Evolutionary conservation across 2,888 invertebrate genomes (phyloP).

Genomic region (Dynastes maya): DNA sequence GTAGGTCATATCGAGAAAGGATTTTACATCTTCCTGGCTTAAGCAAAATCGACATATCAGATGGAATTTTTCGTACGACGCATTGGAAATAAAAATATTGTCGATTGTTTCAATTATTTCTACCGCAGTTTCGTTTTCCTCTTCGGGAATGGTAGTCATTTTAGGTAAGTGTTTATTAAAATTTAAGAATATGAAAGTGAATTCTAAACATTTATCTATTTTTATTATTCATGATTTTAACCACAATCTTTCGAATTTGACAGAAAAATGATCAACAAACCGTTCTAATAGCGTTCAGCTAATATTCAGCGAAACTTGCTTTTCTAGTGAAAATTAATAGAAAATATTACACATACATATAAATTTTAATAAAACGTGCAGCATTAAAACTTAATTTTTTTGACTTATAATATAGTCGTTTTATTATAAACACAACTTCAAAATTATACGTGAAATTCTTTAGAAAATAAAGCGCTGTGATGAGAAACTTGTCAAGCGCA

Average conservation of each 20-base stretch:
- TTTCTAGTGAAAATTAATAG: background rate
- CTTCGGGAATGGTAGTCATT: too few relatives aligned
- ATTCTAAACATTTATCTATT: too few relatives aligned
- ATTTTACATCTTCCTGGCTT: background rate
- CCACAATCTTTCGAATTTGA: conserved; percentile 5
- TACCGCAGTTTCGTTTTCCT: background rate
- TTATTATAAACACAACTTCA: background rate
- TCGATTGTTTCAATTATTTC: background rate
- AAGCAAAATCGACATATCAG: conserved; percentile 21
- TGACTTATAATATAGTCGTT: background rate
- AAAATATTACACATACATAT: background rate
- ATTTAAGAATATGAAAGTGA: too few relatives aligned
- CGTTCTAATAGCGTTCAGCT: background rate
- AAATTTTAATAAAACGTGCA: too few relatives aligned
- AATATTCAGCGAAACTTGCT: background rate
- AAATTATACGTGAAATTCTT: too few relatives aligned
- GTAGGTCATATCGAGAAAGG: conserved; percentile 3
- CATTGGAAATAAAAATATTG: background rate
- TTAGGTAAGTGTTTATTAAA: too few relatives aligned
- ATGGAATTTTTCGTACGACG: conserved; percentile 5
- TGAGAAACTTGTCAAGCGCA: too few relatives aligned
- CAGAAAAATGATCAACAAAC: background rate
- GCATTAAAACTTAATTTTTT: too few relatives aligned
- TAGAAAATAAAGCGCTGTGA: too few relatives aligned
- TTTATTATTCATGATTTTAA: background rate